Base-by-base conservation (phyloP, 1,140 invertebrate species). In the Caenorhabditis inopinata region DNA sequence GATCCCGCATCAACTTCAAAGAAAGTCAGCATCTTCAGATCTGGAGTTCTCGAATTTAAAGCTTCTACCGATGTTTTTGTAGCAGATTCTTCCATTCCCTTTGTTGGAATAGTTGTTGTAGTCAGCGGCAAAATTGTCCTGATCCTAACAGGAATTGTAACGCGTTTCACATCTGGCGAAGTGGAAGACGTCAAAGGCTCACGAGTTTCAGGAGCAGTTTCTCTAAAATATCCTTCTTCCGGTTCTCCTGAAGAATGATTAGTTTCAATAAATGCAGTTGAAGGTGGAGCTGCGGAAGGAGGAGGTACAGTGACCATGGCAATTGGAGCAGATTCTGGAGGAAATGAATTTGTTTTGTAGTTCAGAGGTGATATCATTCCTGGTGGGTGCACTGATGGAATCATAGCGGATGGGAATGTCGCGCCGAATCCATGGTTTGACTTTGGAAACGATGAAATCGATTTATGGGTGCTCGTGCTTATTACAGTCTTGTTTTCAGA, bases 71-170 rank as follows among this genome's bases (percentile, higher is more conserved):
- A n/a, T n/a, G n/a, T n/a, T 38, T 35, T 68, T 12, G 38, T 4
- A 42, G 32, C 2, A 2, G 58, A 18, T 12, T 29, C 25, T 3
- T 25, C 25, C 4, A 29, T 32, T 32, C 51, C 51, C 32, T 29
- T n/a, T 23, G 25, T 58, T 14, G 51, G 27, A 58, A 9, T 58
- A 2, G 51, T 32, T 21, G 5, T 18, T 1, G 58, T 2, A 6
- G 58, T 21, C 32, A 42, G 58, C 27, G n/a, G 35, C 58, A 0
- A 68, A 29, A 68, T 68, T 11, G 58, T 32, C 58, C 35, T 68
- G 58, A 68, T 68, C 58, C 58, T 38, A 68, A 38, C 58, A 68
- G 58, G 58, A 42, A 68, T 68, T 16, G 58, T 68, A 16, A 32
- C 16, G 7, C 32, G 58, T 68, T 68, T 68, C 2, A 21, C 32